phyloP scores from a whole-genome alignment of 2,888 invertebrate species.

The Campoplex nolae region DNA sequence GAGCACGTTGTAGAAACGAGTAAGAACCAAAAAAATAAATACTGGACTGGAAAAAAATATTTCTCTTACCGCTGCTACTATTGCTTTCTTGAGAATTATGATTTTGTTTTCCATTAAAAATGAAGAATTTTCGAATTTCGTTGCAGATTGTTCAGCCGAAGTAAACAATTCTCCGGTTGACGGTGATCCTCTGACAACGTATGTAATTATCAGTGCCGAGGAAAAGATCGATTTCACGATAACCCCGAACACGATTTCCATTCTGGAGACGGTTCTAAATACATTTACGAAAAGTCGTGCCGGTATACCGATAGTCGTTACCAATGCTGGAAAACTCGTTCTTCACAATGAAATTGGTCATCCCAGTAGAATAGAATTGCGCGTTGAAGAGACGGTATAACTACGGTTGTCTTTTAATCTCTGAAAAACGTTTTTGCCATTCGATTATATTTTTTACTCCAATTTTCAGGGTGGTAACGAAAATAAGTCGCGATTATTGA shows the following conservation, averaged over 20 bases:
- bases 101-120: not conserved
- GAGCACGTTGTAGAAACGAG: conserved; percentile 76
- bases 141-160: conserved; percentile 70
- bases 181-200: conserved; percentile 85
- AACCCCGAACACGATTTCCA: conserved; percentile 88
- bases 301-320: conserved; percentile 79
- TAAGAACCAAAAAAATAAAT: conserved; percentile 60
- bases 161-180: conserved; percentile 67
- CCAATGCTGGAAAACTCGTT: conserved; percentile 77
- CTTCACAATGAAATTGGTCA: conserved; percentile 88
- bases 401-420: conserved; percentile 8
- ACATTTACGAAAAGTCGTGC: conserved; percentile 83
- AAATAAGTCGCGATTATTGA: conserved; percentile 70
- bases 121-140: not conserved
- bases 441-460: not conserved
- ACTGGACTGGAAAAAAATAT: conserved; percentile 72
- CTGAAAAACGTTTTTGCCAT: not conserved
- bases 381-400: conserved; percentile 78
- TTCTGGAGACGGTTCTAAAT: conserved; percentile 85
- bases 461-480: conserved; percentile 71
- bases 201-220: conserved; percentile 89
- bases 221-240: conserved; percentile 89
- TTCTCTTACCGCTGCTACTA: conserved; percentile 21
- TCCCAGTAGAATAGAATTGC: conserved; percentile 79
- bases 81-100: not conserved